phyloP scores from a whole-genome alignment of 2,888 invertebrate species.

The Diplazon laetatorius region DNA sequence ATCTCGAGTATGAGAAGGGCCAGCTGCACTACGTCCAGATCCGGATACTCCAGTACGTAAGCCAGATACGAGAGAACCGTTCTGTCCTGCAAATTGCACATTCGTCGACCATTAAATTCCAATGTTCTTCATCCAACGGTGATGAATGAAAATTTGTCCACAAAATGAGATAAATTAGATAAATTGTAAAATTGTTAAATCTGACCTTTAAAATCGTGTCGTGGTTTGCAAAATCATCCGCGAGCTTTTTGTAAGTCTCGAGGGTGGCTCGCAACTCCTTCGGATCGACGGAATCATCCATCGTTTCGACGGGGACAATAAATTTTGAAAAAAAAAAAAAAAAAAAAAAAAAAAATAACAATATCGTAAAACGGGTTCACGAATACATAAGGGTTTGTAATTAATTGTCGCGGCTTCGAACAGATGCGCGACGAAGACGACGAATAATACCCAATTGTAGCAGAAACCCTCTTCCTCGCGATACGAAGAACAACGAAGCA shows the following conservation, averaged over 20 bases:
- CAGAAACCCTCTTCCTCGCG: conserved; percentile 12
- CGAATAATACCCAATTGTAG: conserved; percentile 5
- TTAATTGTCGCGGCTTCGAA: conserved; percentile 26
- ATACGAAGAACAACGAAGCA: conserved; percentile 19
- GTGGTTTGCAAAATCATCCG: conserved; percentile 79
- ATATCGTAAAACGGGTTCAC: background rate
- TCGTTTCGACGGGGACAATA: conserved; percentile 31
- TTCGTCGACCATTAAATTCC: background rate
- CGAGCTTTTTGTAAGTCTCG: conserved; percentile 79
- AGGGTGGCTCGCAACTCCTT: conserved; percentile 77
- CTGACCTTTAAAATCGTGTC: conserved; percentile 81
- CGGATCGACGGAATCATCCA: conserved; percentile 77
- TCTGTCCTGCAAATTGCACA: conserved; percentile 76
- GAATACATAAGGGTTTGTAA: conserved; percentile 37
- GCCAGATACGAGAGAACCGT: conserved; percentile 80
- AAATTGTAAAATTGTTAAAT: no score
- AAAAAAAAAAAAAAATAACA: no score
- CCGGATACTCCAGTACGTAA: conserved; percentile 78
- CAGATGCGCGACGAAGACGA: conserved; percentile 17
- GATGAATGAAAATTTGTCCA: background rate
- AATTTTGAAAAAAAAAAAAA: background rate
- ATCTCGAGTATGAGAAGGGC: conserved; percentile 79
- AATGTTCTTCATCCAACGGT: background rate
- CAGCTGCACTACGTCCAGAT: conserved; percentile 76
- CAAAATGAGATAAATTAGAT: no score